phyloP scores from a whole-genome alignment of 2,797 vertebrate species.

The Cichlasoma orientale region DNA sequence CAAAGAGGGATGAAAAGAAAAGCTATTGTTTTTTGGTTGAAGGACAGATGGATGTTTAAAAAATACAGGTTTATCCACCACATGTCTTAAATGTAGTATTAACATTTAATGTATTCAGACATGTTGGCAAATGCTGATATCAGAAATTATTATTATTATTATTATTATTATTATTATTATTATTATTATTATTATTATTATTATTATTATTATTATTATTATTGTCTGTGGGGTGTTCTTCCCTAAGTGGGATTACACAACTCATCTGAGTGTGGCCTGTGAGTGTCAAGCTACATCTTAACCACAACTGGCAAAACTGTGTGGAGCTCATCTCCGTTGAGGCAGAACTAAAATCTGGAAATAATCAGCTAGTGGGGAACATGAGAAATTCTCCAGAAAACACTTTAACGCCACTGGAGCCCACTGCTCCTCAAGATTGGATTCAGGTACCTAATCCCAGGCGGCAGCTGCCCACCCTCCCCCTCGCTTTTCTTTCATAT shows the following conservation, averaged over 20 bases:
- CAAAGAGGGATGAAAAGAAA: slow-evolving; percentile 59
- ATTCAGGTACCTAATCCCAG: slow-evolving; percentile 97
- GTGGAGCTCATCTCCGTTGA: slow-evolving; percentile 89
- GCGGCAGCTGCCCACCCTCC: slow-evolving; percentile 83
- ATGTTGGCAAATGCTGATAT: slow-evolving; percentile 20
- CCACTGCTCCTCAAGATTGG: slow-evolving; percentile 91
- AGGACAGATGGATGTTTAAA: slow-evolving; percentile 44
- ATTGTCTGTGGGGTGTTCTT: slow-evolving; percentile 37
- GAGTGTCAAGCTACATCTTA: slow-evolving; percentile 86
- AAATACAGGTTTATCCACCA: not conserved
- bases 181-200: slow-evolving; percentile 36
- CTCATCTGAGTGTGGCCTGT: slow-evolving; percentile 67
- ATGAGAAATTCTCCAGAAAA: slow-evolving; percentile 94
- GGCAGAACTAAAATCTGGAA: slow-evolving; percentile 99
- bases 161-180: no score
- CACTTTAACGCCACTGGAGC: slow-evolving; percentile 96
- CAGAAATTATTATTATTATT: slow-evolving; percentile 33
- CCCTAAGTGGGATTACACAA: slow-evolving; percentile 74
- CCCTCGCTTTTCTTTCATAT: slow-evolving; percentile 78
- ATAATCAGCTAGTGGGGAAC: slow-evolving; percentile 95
- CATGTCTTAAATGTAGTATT: not conserved
- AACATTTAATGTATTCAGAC: slow-evolving; percentile 7
- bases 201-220: slow-evolving; percentile 23
- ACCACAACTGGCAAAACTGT: slow-evolving; percentile 87
- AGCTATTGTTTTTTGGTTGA: slow-evolving; percentile 63